Evolutionary conservation across 2,888 invertebrate species (phyloP).

Genomic region (Dioctria linearis): DNA sequence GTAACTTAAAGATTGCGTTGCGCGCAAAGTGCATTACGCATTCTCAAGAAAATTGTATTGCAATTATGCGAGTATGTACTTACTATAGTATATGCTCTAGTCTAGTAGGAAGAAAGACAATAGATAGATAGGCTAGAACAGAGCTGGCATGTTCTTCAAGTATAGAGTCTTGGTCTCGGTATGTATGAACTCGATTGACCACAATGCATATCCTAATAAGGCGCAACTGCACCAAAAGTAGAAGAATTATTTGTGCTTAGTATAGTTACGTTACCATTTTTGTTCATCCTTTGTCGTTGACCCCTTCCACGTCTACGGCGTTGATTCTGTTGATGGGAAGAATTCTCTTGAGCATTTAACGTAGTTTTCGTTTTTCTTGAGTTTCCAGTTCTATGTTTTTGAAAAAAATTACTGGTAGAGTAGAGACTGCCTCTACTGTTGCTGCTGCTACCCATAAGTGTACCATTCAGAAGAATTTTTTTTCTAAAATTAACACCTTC

Average conservation of each 20-base stretch:
- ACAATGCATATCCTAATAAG: conserved; percentile 45
- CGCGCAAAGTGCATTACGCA: not conserved
- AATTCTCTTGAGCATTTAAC: conserved; percentile 43
- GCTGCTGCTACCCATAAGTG: conserved; percentile 2
- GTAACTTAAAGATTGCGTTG: conserved; percentile 8
- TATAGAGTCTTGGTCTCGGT: not conserved
- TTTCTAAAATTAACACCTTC: conserved; percentile 7
- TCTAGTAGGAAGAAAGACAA: conserved; percentile 17
- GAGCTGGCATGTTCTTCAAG: conserved; percentile 18
- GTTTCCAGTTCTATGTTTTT: not conserved
- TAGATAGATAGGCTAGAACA: conserved; percentile 45
- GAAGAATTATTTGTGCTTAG: conserved; percentile 38
- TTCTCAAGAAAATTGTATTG: conserved; percentile 40
- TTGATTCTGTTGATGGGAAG: conserved; percentile 29
- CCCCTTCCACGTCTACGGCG: conserved; percentile 57
- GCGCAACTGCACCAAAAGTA: conserved; percentile 30
- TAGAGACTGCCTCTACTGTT: not conserved
- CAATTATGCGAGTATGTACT: conserved; percentile 7
- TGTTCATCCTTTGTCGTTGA: conserved; percentile 63
- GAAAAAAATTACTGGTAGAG: conserved; percentile 11
- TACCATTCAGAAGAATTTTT: conserved; percentile 11
- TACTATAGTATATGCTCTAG: too few relatives aligned
- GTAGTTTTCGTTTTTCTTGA: conserved; percentile 31
- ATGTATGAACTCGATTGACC: conserved; percentile 47
- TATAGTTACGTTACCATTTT: conserved; percentile 62